Base-by-base conservation (phyloP, 1,140 invertebrate genomes). In the Physella acuta region DNA sequence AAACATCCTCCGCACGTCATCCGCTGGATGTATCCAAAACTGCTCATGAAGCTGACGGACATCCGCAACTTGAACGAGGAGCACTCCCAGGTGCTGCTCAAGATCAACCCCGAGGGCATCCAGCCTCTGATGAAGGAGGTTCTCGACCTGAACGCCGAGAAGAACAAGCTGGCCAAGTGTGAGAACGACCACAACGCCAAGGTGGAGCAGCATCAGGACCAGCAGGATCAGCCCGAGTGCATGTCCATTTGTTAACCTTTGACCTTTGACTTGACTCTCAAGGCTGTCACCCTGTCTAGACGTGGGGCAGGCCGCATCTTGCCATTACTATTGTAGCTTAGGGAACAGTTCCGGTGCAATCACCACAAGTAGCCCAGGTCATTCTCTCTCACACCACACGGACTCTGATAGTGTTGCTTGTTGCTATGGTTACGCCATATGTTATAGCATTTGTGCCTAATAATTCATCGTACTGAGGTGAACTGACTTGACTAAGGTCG, bases 61-160 rank as follows among this genome's bases (percentile, higher is more conserved):
- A 83, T 88, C 67, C 82, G 87, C 30, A 87, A 88, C 75, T 78
- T 88, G 58, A 87, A 86, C 68, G 87, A 88, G 74, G 82, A 85
- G 55, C 87, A 88, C 73, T 87, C 85, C 3, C 85, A 87, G 63
- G 80, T 88, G 20, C 79, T 85, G 34, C 77, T 88, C 55, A 83
- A 82, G 71, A 79, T 85, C 53, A 85, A 84, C 71, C 82, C 83
- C 2, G 83, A 85, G 58, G 81, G 81, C 33, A 83, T 85, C 63
- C 83, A 85, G 76, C 84, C 84, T 2, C 74, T 85, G 37, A 85
- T 85, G 84, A 84, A 84, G 68, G 84, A 85, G 71, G 83, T 85
- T 28, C 77, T 85, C 58, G 84, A 85, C 67, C 73, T 83, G 53
- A 81, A 81, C 66, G 73, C 81, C 31, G 77, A 78, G 53, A 76